These are phyloP conservation scores for Apogon talboti DNA, from an alignment of 2,797 vertebrate genomes.

Conservation along the genomic window DNA sequence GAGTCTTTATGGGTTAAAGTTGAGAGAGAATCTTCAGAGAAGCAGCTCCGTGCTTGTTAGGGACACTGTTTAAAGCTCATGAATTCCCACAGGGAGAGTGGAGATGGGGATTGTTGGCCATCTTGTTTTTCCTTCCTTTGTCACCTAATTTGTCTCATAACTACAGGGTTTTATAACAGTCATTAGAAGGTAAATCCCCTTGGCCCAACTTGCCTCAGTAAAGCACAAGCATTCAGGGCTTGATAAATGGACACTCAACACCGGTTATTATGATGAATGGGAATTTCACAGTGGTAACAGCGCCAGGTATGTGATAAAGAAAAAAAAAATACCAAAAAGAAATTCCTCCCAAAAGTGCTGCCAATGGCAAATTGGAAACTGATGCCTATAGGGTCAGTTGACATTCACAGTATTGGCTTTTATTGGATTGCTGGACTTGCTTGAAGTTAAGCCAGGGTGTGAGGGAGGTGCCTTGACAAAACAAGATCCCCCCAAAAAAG, in stretches of 20 bases:
- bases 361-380: conserved; percentile 74
- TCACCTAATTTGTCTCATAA: conserved; percentile 72
- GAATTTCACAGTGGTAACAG: conserved; percentile 77
- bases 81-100: conserved; percentile 4
- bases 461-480: conserved; percentile 18
- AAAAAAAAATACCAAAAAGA: conserved; percentile 34
- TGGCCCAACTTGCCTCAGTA: conserved; percentile 60
- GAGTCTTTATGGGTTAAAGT: no score
- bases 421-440: conserved; percentile 60
- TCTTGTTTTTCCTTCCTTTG: conserved; percentile 49
- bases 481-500: conserved; percentile 46
- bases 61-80: conserved; percentile 26
- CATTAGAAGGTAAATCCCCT: conserved; percentile 71
- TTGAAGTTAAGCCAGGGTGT: conserved; percentile 43
- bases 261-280: conserved; percentile 86
- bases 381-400: conserved; percentile 63
- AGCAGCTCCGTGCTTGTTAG: conserved; percentile 23
- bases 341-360: conserved; percentile 69
- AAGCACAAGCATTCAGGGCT: conserved; percentile 57
- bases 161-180: conserved; percentile 62
- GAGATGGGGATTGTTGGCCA: conserved; percentile 17
- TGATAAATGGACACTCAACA: conserved; percentile 85
- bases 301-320: conserved; percentile 55
- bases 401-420: conserved; percentile 67
- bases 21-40: conserved; percentile 23